A percentile compares a stretch with the other conserved stretches of the same genome.
Conservation (phyloP, 2,888 invertebrate species). For the Sarcophaga rosellei region DNA sequence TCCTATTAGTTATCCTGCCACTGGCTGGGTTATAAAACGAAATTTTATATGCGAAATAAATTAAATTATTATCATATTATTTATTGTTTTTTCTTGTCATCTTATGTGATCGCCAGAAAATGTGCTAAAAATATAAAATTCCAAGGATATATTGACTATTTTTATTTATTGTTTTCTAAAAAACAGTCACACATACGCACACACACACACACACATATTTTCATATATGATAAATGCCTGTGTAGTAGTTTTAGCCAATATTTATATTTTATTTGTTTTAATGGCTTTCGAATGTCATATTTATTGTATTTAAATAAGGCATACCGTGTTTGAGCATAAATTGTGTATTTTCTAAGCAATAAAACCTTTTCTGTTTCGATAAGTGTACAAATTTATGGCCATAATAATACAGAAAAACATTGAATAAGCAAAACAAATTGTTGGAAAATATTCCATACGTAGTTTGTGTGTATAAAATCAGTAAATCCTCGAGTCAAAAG, state of each 20-base stretch:
- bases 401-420: no score
- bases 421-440: no score
- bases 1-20: conserved; percentile 56
- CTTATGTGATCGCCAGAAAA: not conserved
- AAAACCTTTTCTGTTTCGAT: not conserved
- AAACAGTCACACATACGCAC: not conserved
- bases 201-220: not conserved
- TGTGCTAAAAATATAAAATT: not conserved
- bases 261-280: not conserved
- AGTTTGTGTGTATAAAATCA: no score
- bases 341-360: not conserved
- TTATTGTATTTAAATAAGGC: not conserved
- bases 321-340: not conserved
- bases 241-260: not conserved
- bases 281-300: not conserved
- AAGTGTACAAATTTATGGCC: not conserved
- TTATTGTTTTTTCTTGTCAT: not conserved
- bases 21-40: conserved; percentile 45
- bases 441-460: no score
- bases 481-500: no score
- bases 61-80: conserved; percentile 34
- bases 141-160: not conserved
- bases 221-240: not conserved
- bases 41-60: conserved; percentile 57
- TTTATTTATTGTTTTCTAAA: not conserved